Base-by-base conservation (phyloP, 2,888 invertebrate species). In the Daptonema setosum region DNA sequence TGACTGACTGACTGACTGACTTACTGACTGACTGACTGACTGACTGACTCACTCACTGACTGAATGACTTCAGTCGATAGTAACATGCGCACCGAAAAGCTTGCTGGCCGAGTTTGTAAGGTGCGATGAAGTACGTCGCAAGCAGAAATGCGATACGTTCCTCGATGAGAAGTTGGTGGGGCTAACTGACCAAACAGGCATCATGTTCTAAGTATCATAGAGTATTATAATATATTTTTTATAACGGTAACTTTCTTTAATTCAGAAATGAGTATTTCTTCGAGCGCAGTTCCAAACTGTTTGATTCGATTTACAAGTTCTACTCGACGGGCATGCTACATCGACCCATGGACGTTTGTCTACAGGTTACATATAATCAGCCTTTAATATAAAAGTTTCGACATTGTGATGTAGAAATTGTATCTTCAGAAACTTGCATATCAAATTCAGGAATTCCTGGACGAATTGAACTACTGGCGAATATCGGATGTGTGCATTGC, bases 181-280 rank as follows among this genome's bases (percentile, higher is more conserved):
- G n/a, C n/a, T n/a, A n/a, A n/a, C n/a, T n/a, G n/a, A n/a, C n/a
- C n/a, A n/a, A n/a, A n/a, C n/a, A n/a, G n/a, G n/a, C n/a, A n/a
- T n/a, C n/a, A n/a, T n/a, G n/a, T n/a, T n/a, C n/a, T n/a, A n/a
- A n/a, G n/a, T n/a, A n/a, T n/a, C n/a, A n/a, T n/a, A n/a, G n/a
- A n/a, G n/a, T n/a, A n/a, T n/a, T n/a, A n/a, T n/a, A n/a, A n/a
- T n/a, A n/a, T n/a, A n/a, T n/a, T n/a, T n/a, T n/a, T n/a, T n/a
- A n/a, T n/a, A n/a, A n/a, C n/a, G n/a, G n/a, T n/a, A n/a, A n/a
- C n/a, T n/a, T n/a, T n/a, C n/a, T n/a, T n/a, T n/a, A n/a, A n/a
- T n/a, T n/a, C n/a, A n/a, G n/a, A n/a, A n/a, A n/a, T n/a, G 51
- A 51, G 51, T 51, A 51, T 22, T 51, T 28, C 51, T 51, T 51